Evolutionary conservation across 2,888 invertebrate genomes (phyloP).

Genomic region (Chymomyza caudatula): DNA sequence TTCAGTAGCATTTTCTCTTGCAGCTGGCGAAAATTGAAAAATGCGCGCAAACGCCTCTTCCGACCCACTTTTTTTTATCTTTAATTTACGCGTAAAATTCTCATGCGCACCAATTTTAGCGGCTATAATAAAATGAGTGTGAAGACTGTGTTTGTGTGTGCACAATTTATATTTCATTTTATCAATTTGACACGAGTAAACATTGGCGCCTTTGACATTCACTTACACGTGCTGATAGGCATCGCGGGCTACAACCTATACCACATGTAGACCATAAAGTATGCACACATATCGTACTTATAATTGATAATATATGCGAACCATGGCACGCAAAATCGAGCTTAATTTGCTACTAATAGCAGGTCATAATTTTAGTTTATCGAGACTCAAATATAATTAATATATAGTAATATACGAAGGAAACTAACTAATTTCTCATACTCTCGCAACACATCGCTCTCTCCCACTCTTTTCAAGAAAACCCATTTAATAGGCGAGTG

Average conservation of each 20-base stretch:
- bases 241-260: background rate
- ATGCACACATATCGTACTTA: slow-evolving; percentile 54
- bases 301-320: slow-evolving; percentile 68
- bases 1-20: background rate
- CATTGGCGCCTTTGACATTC: background rate
- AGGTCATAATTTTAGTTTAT: background rate
- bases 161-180: slow-evolving; percentile 62
- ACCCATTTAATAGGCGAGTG: too few relatives aligned
- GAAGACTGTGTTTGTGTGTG: slow-evolving; percentile 10
- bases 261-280: background rate
- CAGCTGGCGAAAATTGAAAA: slow-evolving; percentile 59
- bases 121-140: background rate
- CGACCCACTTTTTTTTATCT: slow-evolving; percentile 33
- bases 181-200: slow-evolving; percentile 56
- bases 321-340: slow-evolving; percentile 47
- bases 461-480: slow-evolving; percentile 6
- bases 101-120: slow-evolving; percentile 6
- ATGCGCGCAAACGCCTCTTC: slow-evolving; percentile 43
- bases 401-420: slow-evolving; percentile 12
- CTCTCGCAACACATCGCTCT: background rate
- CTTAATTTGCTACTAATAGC: slow-evolving; percentile 30
- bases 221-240: background rate
- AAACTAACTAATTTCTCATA: background rate
- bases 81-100: slow-evolving; percentile 47
- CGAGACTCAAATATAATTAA: slow-evolving; percentile 26